Conservation (phyloP, 2,113 vertebrate genomes). For the Pelecanoides urinatrix region DNA sequence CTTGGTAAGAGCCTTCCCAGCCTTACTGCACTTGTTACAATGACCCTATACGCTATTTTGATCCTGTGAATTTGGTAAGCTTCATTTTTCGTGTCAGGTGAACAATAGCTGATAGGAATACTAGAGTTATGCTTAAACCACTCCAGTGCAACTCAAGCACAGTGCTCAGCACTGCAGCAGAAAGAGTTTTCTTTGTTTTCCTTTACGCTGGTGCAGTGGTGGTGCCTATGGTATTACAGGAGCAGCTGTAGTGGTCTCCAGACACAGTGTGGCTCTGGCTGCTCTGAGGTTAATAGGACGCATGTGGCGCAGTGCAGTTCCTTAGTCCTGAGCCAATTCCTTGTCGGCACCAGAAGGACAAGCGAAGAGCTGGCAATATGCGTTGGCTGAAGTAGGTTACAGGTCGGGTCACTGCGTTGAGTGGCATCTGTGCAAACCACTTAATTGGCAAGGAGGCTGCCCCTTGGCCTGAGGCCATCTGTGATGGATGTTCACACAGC, state of each 20-base stretch:
- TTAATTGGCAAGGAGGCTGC: background rate
- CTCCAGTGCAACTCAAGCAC: background rate
- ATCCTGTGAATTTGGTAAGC: background rate
- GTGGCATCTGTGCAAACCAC: background rate
- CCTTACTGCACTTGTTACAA: rapidly evolving
- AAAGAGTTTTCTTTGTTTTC: background rate
- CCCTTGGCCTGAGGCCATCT: background rate
- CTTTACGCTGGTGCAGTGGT: background rate
- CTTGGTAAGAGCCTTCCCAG: constrained; percentile 80
- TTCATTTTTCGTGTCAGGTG: rapidly evolving
- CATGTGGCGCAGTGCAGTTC: rapidly evolving
- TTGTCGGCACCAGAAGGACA: background rate
- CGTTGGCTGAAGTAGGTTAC: background rate
- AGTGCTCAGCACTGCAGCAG: background rate
- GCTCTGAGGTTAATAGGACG: background rate
- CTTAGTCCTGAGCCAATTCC: background rate
- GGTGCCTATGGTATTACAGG: background rate
- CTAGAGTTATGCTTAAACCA: no score
- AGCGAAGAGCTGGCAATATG: background rate
- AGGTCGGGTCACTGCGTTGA: background rate
- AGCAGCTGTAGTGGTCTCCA: background rate
- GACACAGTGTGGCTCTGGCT: background rate
- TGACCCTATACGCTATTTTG: rapidly evolving
- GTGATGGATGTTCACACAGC: background rate
- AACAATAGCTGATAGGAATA: background rate